Conservation (phyloP, 2,888 invertebrate species). For the Dichetophora obliterata region DNA sequence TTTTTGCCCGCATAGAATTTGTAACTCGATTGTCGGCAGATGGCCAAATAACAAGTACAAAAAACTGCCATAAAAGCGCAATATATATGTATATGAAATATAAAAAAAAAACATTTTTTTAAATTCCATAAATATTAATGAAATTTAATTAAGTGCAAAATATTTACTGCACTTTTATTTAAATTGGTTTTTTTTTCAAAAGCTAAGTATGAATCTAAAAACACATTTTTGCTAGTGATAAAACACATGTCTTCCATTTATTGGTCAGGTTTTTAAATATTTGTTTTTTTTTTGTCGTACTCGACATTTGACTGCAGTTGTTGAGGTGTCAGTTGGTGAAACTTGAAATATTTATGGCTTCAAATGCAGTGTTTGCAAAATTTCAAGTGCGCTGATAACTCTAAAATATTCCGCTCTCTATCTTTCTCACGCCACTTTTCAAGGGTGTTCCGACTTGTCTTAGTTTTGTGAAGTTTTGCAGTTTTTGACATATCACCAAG, state of each 20-base stretch:
- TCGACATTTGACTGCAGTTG: too few species aligned
- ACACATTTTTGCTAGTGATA: too few species aligned
- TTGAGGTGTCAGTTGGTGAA: too few species aligned
- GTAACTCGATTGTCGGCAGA: background rate
- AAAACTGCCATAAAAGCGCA: background rate
- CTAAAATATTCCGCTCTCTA: background rate
- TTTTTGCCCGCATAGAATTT: slow-evolving; percentile 25
- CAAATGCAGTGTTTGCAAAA: slow-evolving; percentile 3
- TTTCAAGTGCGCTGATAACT: slow-evolving; percentile 13
- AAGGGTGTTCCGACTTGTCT: background rate
- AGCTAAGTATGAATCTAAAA: too few species aligned
- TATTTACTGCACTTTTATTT: background rate
- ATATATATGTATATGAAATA: too few species aligned
- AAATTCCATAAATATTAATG: background rate
- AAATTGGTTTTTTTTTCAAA: background rate
- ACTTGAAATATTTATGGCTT: background rate
- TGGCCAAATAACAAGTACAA: background rate
- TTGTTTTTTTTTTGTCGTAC: too few species aligned
- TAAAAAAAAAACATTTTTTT: background rate
- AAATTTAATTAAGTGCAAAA: background rate
- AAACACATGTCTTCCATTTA: too few species aligned
- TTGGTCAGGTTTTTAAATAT: too few species aligned
- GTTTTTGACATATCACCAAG: background rate
- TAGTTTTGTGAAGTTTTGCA: background rate
- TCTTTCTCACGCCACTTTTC: background rate